Evolutionary conservation across 2,797 vertebrate genomes (phyloP).

Genomic region (Centropyge bicolor): DNA sequence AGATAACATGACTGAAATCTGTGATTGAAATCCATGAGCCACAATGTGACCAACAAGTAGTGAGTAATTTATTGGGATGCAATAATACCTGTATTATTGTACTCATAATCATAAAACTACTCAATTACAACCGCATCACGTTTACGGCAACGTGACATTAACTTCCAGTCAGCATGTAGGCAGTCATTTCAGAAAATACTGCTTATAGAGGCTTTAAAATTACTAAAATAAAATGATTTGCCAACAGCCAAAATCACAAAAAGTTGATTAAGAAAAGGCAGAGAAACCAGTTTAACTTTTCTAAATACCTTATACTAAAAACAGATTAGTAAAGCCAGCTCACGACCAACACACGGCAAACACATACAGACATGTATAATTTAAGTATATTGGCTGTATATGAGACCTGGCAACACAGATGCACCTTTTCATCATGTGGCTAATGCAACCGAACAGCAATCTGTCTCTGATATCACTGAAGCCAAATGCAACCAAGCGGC

Average conservation of each 20-base stretch:
- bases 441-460: slow-evolving; percentile 11
- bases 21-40: too few species aligned
- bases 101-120: too few species aligned
- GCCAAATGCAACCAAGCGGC: slow-evolving; percentile 5
- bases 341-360: background rate
- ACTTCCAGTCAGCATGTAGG: too few species aligned
- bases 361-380: background rate
- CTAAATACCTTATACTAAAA: background rate
- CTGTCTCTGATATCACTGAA: background rate
- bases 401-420: background rate
- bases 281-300: background rate
- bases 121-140: too few species aligned
- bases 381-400: background rate
- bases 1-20: too few species aligned
- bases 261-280: background rate
- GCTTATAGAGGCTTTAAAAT: background rate
- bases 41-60: too few species aligned
- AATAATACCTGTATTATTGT: too few species aligned
- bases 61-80: too few species aligned
- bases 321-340: too few species aligned
- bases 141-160: too few species aligned
- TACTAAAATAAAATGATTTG: background rate
- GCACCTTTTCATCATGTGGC: background rate
- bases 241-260: background rate
- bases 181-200: background rate